A percentile compares a stretch with the other conserved stretches of the same genome.
phyloP scores from a whole-genome alignment of 2,888 invertebrate species.

The Bellardia bayeri region DNA sequence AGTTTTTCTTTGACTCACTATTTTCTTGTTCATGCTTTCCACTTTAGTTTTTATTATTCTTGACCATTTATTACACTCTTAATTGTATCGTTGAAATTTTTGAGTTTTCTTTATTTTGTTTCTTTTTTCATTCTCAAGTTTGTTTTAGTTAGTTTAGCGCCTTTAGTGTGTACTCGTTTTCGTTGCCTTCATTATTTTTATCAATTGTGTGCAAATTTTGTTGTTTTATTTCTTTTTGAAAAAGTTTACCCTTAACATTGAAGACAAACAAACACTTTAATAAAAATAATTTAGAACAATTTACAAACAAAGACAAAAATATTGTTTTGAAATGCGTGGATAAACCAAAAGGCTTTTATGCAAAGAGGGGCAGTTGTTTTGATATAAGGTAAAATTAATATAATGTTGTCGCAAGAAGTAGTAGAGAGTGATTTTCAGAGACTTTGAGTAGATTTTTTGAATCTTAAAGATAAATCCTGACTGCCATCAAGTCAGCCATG shows the following conservation, averaged over 20 bases:
- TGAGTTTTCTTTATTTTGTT: conserved; percentile 26
- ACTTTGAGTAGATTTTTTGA: no score
- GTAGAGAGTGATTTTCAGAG: no score
- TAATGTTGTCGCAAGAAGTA: background rate
- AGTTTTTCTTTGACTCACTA: conserved; percentile 17
- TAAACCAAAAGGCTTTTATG: background rate
- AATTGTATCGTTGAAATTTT: conserved; percentile 40
- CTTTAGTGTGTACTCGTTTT: conserved; percentile 28
- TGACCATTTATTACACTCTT: conserved; percentile 47
- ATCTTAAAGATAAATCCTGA: no score
- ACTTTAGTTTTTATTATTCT: conserved; percentile 15
- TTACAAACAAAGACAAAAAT: background rate
- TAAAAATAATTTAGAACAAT: conserved; percentile 26
- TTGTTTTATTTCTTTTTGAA: conserved; percentile 36
- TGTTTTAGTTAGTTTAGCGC: conserved; percentile 52
- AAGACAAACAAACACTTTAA: conserved; percentile 26
- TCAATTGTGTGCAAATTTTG: conserved; percentile 37
- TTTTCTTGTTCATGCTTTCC: conserved; percentile 15
- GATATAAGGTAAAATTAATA: background rate
- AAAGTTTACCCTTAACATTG: conserved; percentile 67
- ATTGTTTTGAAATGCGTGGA: background rate
- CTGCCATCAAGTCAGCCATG: no score
- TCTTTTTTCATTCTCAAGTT: conserved; percentile 49
- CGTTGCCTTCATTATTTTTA: conserved; percentile 29
- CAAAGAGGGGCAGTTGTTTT: background rate